Evolutionary conservation across 2,888 invertebrate genomes (phyloP), one percentile per base, ranked within the genome.

Genomic region (Steinernema scapterisci): DNA sequence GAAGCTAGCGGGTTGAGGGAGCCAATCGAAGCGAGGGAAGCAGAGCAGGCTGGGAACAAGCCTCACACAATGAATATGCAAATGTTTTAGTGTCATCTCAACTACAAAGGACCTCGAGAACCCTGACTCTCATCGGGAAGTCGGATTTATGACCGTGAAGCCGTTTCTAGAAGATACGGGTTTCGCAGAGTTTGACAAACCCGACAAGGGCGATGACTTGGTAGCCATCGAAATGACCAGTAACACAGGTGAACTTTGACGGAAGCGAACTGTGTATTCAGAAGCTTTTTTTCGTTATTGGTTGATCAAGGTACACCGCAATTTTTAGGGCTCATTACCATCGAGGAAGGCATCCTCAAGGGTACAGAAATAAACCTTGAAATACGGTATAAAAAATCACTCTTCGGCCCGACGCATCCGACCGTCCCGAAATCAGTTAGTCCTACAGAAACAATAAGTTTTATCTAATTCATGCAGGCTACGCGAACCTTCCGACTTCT

Each of bases 201-300:
- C 56, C 0, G 82, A 83, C 6, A 79, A 83, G 38, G 82, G 84
- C 74, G 82, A 82, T 48, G 83, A 84, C 76, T 77, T 78, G 71
- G 82, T 85, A 13, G 84, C 83, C 25, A 82, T 85, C 72, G 85
- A 83, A 72, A 54, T 81, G 70, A 83, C 81, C 71, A 81, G 82
- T n/a, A 84, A 84, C 74, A 83, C 82, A 3, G 85, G 85, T 85
- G 51, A 71, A n/a, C n/a, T n/a, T n/a, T n/a, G n/a, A n/a, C n/a
- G n/a, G n/a, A n/a, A n/a, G n/a, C n/a, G n/a, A n/a, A n/a, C n/a
- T 44, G 45, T 44, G 45, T 48, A 48, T 7, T 48, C n/a, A 48
- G 19, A 3, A 13, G 52, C 46, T n/a, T 63, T 16, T 52, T 72
- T 52, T 6, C 11, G 16, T 51, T 72, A n/a, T 46, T 48, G 5